Evolutionary conservation across 2,113 vertebrate genomes (phyloP).

Genomic region (Cynocephalus volans): DNA sequence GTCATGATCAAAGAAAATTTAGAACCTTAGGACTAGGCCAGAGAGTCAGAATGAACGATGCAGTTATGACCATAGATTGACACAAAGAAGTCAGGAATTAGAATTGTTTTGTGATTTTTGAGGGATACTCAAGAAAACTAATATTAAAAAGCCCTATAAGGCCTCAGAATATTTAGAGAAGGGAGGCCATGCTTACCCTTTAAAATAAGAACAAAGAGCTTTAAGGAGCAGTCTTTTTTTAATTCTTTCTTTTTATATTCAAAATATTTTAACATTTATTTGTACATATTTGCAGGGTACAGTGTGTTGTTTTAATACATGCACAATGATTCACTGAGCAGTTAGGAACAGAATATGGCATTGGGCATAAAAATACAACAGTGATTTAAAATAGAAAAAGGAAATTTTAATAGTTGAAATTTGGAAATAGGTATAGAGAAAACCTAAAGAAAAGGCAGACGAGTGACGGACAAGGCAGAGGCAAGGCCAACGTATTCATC

Average conservation of each 20-base stretch:
- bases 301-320: no score
- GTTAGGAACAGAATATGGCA: not conserved
- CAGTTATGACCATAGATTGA: not conserved
- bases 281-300: no score
- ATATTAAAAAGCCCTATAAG: not conserved
- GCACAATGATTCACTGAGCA: not conserved
- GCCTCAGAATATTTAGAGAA: not conserved
- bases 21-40: not conserved
- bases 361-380: not conserved
- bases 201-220: not conserved
- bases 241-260: no score
- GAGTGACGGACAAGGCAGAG: not conserved
- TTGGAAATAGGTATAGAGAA: not conserved
- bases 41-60: not conserved
- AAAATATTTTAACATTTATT: no score
- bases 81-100: not conserved
- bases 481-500: not conserved
- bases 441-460: not conserved
- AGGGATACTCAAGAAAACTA: not conserved
- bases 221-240: not conserved
- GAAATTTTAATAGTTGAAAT: not conserved
- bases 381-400: not conserved
- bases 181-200: not conserved
- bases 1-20: not conserved
- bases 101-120: not conserved